Conservation (phyloP, 1,140 invertebrate species). For the Eumaeus atala region DNA sequence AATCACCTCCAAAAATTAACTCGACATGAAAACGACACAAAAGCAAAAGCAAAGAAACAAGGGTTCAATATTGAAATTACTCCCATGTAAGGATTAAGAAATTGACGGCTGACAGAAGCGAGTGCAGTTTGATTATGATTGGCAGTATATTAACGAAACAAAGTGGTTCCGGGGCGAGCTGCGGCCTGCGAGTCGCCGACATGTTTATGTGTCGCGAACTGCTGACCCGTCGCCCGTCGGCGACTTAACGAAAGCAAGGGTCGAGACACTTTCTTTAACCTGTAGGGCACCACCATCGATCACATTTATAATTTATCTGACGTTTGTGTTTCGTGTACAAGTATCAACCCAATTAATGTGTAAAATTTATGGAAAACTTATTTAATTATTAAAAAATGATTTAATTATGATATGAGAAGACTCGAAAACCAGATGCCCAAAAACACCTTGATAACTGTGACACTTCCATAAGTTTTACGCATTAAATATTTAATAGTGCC, state of each 20-base stretch:
- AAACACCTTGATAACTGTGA: too few species aligned
- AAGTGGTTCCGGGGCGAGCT: slow-evolving; percentile 49
- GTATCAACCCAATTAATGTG: neutral
- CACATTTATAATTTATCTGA: slow-evolving; percentile 57
- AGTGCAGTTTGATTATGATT: slow-evolving; percentile 70
- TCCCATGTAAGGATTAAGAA: slow-evolving; percentile 53
- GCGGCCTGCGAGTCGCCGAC: slow-evolving; percentile 41
- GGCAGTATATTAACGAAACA: slow-evolving; percentile 71
- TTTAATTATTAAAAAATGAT: too few species aligned
- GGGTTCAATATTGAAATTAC: slow-evolving; percentile 34
- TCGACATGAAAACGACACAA: too few species aligned
- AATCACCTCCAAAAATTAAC: too few species aligned
- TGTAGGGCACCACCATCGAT: slow-evolving; percentile 63
- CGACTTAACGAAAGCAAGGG: slow-evolving; percentile 60
- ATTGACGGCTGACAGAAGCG: slow-evolving; percentile 49
- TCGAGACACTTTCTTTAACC: slow-evolving; percentile 68
- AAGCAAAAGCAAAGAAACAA: slow-evolving; percentile 24
- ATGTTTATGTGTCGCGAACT: slow-evolving; percentile 59
- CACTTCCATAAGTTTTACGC: too few species aligned
- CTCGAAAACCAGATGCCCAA: too few species aligned
- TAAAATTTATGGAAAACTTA: too few species aligned
- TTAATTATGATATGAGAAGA: too few species aligned
- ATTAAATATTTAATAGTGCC: too few species aligned
- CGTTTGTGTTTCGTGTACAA: slow-evolving; percentile 30
- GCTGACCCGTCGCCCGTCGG: slow-evolving; percentile 49